Percentiles rank a stretch among this genome's conserved stretches.
Evolutionary conservation across 2,888 invertebrate genomes (phyloP).

Genomic region (Artemia sinica): DNA sequence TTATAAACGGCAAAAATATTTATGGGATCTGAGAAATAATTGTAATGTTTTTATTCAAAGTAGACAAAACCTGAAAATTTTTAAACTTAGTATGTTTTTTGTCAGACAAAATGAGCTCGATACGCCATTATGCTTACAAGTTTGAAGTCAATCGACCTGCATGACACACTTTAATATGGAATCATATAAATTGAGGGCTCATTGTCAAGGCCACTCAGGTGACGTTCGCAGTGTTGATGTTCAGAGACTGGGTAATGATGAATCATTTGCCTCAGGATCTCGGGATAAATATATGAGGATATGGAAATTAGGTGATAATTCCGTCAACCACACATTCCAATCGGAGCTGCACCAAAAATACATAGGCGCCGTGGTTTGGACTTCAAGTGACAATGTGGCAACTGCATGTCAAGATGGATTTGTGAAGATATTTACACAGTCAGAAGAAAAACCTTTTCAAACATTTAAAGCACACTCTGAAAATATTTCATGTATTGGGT

Average conservation of each 20-base stretch:
- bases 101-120: no score
- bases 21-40: no score
- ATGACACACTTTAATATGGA: not conserved
- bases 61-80: no score
- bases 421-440: not conserved
- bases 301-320: not conserved
- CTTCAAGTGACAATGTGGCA: not conserved
- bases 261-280: not conserved
- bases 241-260: constrained; percentile 41
- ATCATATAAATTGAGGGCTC: constrained; percentile 56
- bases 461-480: no score
- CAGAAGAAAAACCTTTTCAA: no score
- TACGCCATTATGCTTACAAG: rapidly evolving
- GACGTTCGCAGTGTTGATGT: constrained; percentile 63
- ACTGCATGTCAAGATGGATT: not conserved
- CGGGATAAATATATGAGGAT: not conserved
- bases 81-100: no score
- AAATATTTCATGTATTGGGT: constrained; percentile 33
- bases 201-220: constrained; percentile 57
- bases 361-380: not conserved
- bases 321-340: not conserved
- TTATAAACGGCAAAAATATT: no score
- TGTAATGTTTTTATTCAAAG: no score
- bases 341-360: not conserved
- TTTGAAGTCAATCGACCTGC: no score